Percentiles rank a stretch among this genome's conserved stretches.
phyloP scores from a whole-genome alignment of 30 jellyfish, hydroid and myxozoan genomes.

The Sanderia malayensis region DNA sequence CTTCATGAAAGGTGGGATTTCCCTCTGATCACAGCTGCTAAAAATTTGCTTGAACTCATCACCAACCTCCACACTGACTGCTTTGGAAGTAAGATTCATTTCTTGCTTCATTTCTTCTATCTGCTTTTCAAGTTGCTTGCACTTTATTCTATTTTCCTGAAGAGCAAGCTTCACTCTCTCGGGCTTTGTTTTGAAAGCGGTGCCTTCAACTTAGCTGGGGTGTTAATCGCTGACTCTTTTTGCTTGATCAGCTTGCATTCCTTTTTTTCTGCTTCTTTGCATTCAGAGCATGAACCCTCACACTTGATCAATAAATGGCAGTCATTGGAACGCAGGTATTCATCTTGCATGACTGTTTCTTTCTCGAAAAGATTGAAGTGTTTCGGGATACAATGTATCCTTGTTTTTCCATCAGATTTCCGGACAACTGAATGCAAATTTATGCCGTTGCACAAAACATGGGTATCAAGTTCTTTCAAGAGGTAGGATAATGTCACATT shows the following conservation, averaged over 20 bases:
- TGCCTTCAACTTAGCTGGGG: constrained; percentile 43
- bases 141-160: constrained; percentile 23
- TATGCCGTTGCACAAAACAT: constrained; percentile 17
- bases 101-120: constrained; percentile 33
- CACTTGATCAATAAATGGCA: constrained; percentile 15
- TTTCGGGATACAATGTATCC: constrained; percentile 9
- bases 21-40: constrained; percentile 32
- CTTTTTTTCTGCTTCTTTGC: constrained; percentile 6
- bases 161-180: constrained; percentile 23
- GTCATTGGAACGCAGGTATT: constrained; percentile 18
- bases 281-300: constrained; percentile 20
- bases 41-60: constrained; percentile 13
- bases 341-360: constrained; percentile 27
- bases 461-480: constrained; percentile 22
- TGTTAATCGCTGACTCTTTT: constrained; percentile 8
- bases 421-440: neutral
- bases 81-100: constrained; percentile 7
- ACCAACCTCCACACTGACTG: constrained; percentile 11
- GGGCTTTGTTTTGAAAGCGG: constrained; percentile 35
- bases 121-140: constrained; percentile 40
- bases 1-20: constrained; percentile 55
- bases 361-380: constrained; percentile 8
- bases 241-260: constrained; percentile 11
- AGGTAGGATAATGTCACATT: constrained; percentile 36
- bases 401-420: neutral